Evolutionary conservation across 2,113 vertebrate species (phyloP), one percentile per base, ranked within the genome.

Genomic region (Melanocharis versteri): DNA sequence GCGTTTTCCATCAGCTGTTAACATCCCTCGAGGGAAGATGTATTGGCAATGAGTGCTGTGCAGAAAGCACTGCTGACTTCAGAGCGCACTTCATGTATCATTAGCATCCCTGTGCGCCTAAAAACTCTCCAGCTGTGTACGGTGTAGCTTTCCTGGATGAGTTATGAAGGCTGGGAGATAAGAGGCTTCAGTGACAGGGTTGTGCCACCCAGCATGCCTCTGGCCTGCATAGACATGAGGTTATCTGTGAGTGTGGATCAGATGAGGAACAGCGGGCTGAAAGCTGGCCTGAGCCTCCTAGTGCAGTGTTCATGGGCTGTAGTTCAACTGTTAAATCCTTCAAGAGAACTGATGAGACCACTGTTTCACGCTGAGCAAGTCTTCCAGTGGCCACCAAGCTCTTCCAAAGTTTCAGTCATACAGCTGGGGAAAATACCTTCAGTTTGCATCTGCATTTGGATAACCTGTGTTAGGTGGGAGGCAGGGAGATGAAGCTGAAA

Each of bases 1-100:
- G 50, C 70, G 57, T 83, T 94, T 77, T 94, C 39, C 68, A 44
- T 70, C 85, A 90, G 68, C 87, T 95, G 78, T 93, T 92, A 77
- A 62, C 39, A 88, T 33, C 35, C 58, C 61, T 93, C 0, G 0
- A 93, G 50, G 82, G 50, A 94, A 87, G 66, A 85, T 87, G 33
- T 83, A 37, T 54, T 88, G 91, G 78, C 70, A 94, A 37, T 13
- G 42, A 93, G 35, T 11, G n/a, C 81, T 71, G 80, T 61, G 75
- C 70, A 85, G 78, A 89, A 91, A 91, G 62, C 8, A 1, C 57
- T 76, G 53, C 81, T 90, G 90, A 60, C 53, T 96, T 68, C 50
- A 62, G 70, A 83, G 42, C 7, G 3, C 20, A 23, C 27, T 57
- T 79, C 30, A 8, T 44, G 30, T 76, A 16, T 69, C 51, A 39